Conservation (phyloP, 2,113 vertebrate species). For the Onychostruthus taczanowskii region DNA sequence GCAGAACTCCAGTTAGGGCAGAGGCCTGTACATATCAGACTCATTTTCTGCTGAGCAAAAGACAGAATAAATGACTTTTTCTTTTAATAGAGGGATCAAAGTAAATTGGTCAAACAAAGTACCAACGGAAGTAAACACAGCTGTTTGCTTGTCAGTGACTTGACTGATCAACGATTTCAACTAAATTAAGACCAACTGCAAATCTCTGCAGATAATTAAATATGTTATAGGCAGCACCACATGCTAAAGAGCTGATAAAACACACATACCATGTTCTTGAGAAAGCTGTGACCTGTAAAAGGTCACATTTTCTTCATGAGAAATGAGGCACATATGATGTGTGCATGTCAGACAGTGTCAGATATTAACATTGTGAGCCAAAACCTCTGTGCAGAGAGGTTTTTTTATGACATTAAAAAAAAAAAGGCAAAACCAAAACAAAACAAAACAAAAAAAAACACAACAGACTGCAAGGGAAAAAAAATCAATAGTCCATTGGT, state of each 20-base stretch:
- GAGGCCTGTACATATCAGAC: background rate
- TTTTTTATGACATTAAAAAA: background rate
- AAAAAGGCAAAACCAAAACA: background rate
- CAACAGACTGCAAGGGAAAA: background rate
- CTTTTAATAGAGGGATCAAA: background rate
- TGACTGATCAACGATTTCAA: constrained; percentile 23
- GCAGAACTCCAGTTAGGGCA: background rate
- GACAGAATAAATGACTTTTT: background rate
- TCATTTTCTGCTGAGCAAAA: background rate
- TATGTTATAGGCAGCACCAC: background rate
- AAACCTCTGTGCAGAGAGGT: background rate
- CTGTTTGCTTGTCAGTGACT: background rate
- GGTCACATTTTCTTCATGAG: background rate
- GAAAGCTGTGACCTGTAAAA: background rate
- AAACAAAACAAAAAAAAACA: background rate
- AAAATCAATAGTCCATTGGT: background rate
- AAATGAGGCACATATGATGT: background rate
- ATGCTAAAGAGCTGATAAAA: background rate
- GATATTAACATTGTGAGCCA: background rate
- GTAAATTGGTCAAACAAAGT: constrained; percentile 27
- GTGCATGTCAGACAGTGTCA: background rate
- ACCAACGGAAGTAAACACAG: constrained; percentile 15
- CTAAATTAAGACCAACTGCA: background rate
- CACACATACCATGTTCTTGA: background rate
- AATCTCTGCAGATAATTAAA: background rate